Percentiles rank a stretch among this genome's conserved stretches.
These are phyloP conservation scores for Drosophila ironensis DNA, from an alignment of 1,140 invertebrate genomes.

Conservation along the genomic window DNA sequence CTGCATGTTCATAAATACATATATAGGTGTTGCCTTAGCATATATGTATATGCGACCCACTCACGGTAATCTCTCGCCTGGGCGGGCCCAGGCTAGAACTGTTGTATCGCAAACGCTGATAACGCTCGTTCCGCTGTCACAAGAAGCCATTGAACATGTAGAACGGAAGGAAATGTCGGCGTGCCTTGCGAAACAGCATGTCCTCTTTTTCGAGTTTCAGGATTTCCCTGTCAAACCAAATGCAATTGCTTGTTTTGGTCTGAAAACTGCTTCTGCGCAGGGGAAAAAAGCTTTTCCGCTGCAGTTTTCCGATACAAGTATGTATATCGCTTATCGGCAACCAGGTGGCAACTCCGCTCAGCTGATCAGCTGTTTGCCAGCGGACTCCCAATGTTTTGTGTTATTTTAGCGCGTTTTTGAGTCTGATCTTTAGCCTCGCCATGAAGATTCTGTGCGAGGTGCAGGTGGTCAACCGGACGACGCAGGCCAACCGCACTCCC, in stretches of 20 bases:
- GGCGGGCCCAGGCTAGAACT: constrained; percentile 41
- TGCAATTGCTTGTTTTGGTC: constrained; percentile 28
- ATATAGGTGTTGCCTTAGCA: background rate
- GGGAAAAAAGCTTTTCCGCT: constrained; percentile 4
- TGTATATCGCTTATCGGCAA: background rate
- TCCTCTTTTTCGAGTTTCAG: constrained; percentile 1
- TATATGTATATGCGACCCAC: constrained; percentile 12
- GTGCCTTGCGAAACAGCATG: constrained; percentile 70
- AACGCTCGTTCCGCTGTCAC: constrained; percentile 71
- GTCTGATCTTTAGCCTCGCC: background rate
- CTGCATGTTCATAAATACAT: background rate
- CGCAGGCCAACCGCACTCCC: constrained; percentile 81
- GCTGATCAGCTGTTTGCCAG: background rate
- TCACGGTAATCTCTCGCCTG: constrained; percentile 52
- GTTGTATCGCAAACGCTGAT: constrained; percentile 71
- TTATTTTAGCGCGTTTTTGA: constrained; percentile 26
- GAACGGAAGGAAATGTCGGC: constrained; percentile 68
- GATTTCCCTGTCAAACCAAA: background rate
- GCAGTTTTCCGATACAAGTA: background rate
- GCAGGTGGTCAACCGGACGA: constrained; percentile 84
- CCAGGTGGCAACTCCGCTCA: constrained; percentile 2
- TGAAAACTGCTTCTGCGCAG: constrained; percentile 14
- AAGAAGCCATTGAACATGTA: constrained; percentile 74
- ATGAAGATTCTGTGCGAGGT: constrained; percentile 88
- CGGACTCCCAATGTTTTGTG: constrained; percentile 76